A percentile compares a stretch with the other conserved stretches of the same genome.
These are phyloP conservation scores for Sparus aurata DNA, from an alignment of 2,797 vertebrate genomes.

Conservation along the genomic window DNA sequence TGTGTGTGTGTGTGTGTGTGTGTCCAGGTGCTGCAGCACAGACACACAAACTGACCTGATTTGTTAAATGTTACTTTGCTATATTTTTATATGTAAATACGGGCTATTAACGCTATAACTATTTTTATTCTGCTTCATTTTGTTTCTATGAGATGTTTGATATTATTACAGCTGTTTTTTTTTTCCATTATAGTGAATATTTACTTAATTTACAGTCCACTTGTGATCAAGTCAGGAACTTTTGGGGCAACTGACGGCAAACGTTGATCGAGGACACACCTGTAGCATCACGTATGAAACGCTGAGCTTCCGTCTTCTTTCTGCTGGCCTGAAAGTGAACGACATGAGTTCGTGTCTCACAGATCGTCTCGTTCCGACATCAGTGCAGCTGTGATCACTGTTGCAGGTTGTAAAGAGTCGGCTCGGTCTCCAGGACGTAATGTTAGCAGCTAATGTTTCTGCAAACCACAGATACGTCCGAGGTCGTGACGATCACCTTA, in stretches of 20 bases:
- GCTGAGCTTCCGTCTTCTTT: not conserved
- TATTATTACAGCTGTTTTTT: slow-evolving; percentile 51
- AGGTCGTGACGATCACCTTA: too few species aligned
- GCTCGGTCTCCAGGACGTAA: too few species aligned
- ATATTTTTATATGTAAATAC: slow-evolving; percentile 94
- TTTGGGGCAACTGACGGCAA: slow-evolving; percentile 53
- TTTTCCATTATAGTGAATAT: slow-evolving; percentile 66
- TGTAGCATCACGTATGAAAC: not conserved
- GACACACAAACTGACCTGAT: slow-evolving; percentile 73
- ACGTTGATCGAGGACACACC: not conserved
- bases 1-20: slow-evolving; percentile 49
- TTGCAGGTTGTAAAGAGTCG: not conserved
- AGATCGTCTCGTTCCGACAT: not conserved
- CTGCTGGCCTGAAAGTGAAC: not conserved
- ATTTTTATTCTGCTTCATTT: slow-evolving; percentile 87
- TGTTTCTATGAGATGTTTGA: slow-evolving; percentile 69
- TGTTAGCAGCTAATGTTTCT: too few species aligned
- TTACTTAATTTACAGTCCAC: slow-evolving; percentile 59
- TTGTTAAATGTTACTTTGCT: slow-evolving; percentile 90
- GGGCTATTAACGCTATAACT: slow-evolving; percentile 80
- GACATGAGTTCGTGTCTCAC: not conserved
- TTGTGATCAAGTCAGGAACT: slow-evolving; percentile 36
- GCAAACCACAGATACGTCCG: too few species aligned
- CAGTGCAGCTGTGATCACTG: not conserved
- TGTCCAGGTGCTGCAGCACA: slow-evolving; percentile 43